Conservation (phyloP, 2,888 invertebrate species). For the Xylocampa areola region DNA sequence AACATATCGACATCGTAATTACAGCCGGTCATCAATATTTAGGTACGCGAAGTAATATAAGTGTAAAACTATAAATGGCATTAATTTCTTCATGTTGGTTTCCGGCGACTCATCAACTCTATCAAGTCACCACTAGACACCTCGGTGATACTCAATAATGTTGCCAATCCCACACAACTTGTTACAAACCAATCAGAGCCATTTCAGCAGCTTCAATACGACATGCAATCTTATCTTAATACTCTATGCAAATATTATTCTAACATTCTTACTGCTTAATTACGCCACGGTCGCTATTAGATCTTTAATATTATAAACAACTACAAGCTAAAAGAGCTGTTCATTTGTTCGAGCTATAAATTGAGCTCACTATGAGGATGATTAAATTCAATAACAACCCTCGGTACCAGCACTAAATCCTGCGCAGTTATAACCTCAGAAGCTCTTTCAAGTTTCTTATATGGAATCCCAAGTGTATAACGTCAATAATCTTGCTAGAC, state of each 20-base stretch:
- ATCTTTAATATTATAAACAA: constrained; percentile 11
- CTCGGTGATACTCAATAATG: constrained; percentile 60
- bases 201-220: constrained; percentile 37
- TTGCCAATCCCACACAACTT: constrained; percentile 60
- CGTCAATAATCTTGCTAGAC: constrained; percentile 64
- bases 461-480: constrained; percentile 50
- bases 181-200: constrained; percentile 57
- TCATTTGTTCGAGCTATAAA: constrained; percentile 44
- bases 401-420: constrained; percentile 53
- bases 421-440: constrained; percentile 44
- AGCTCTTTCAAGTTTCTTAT: constrained; percentile 57
- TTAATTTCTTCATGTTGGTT: constrained; percentile 52
- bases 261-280: constrained; percentile 34
- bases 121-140: constrained; percentile 45
- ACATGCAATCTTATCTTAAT: constrained; percentile 31
- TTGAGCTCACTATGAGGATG: constrained; percentile 43
- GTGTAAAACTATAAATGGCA: constrained; percentile 27
- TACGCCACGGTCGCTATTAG: constrained; percentile 31
- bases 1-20: constrained; percentile 32
- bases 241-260: constrained; percentile 33
- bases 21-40: constrained; percentile 34
- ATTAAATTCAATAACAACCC: constrained; percentile 58
- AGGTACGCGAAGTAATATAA: constrained; percentile 14
- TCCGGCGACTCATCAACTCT: constrained; percentile 59
- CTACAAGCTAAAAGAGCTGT: constrained; percentile 39